phyloP scores from a whole-genome alignment of 2,888 invertebrate genomes.

The Aethes cnicana region DNA sequence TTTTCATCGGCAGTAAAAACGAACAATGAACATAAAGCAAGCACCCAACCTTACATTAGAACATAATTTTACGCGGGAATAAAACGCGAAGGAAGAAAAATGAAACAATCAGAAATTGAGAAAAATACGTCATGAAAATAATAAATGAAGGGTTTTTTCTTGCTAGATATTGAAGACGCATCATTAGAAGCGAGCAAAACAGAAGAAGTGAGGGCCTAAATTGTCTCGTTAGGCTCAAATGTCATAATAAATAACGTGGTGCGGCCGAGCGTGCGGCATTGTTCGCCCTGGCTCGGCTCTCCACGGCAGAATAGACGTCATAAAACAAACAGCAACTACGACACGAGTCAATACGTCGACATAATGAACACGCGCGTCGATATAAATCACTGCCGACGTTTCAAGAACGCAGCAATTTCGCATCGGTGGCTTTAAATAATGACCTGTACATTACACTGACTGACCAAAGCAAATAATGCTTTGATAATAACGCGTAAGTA shows the following conservation, averaged over 20 bases:
- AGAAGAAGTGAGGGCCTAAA: constrained; percentile 35
- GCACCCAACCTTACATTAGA: constrained; percentile 14
- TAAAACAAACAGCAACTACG: constrained; percentile 59
- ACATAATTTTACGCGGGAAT: constrained; percentile 31
- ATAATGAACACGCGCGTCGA: constrained; percentile 54
- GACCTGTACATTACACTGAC: constrained; percentile 41
- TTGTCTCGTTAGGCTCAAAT: constrained; percentile 52
- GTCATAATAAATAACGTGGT: constrained; percentile 57
- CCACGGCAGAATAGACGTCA: constrained; percentile 47
- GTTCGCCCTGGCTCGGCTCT: constrained; percentile 39
- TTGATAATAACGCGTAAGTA: constrained; percentile 34
- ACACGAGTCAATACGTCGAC: constrained; percentile 61
- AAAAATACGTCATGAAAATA: constrained; percentile 27
- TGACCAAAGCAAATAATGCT: constrained; percentile 40
- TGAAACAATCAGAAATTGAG: constrained; percentile 36
- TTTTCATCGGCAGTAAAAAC: constrained; percentile 14
- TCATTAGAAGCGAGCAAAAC: constrained; percentile 46
- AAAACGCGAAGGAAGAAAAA: constrained; percentile 29
- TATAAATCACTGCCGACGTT: constrained; percentile 53
- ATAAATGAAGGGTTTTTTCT: constrained; percentile 37
- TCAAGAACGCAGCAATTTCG: constrained; percentile 46
- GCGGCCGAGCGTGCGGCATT: constrained; percentile 40
- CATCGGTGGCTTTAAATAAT: constrained; percentile 56
- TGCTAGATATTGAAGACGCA: constrained; percentile 41
- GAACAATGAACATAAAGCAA: constrained; percentile 15